Base-by-base conservation (phyloP, 2,797 vertebrate genomes). In the Scomberomorus guttatus region DNA sequence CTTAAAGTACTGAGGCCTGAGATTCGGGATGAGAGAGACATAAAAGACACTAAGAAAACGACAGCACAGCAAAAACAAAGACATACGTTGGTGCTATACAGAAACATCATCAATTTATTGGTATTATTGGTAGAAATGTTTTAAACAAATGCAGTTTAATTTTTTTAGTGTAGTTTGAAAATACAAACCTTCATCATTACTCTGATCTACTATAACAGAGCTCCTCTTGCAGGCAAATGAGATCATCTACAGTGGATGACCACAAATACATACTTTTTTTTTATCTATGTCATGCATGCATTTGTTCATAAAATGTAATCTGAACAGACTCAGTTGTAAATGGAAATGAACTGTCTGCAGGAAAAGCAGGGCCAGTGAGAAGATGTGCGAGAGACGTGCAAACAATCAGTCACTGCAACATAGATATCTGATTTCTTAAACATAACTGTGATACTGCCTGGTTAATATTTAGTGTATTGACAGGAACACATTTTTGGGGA, bases 1-100 rank as follows among this genome's bases (percentile, higher is more conserved):
- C 92, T 97, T 99, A 94, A 99, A 99, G 94, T 99, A 99, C 77
- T 98, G 97, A 29, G 97, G 96, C 91, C 98, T 99, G 90, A 84
- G 48, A 82, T 14, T 92, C 0, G 60, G 63, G 7, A 70, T 14
- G n/a, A 60, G 65, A 24, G 20, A 57, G 57, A 82, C n/a, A 70
- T 67, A 3, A 62, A 27, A 72, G 54, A 50, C 4, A 29, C 15
- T 32, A 9, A 80, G 12, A 55, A 55, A 15, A 58, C 48, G 2
- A 52, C 1, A 56, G 2, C 24, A 14, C 20, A 7, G 12, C 11
- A 44, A 57, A 75, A 27, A 50, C 1, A 20, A 10, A 8, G 18
- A 50, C 46, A n/a, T 50, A 20, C 9, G 46, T 18, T 20, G 46
- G 18, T 20, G 46, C 17, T 7, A 50, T 50, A 20, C 5, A 8